A percentile compares a stretch with the other conserved stretches of the same genome.
Conservation (phyloP, 2,797 vertebrate species). For the Chrosomus eos region DNA sequence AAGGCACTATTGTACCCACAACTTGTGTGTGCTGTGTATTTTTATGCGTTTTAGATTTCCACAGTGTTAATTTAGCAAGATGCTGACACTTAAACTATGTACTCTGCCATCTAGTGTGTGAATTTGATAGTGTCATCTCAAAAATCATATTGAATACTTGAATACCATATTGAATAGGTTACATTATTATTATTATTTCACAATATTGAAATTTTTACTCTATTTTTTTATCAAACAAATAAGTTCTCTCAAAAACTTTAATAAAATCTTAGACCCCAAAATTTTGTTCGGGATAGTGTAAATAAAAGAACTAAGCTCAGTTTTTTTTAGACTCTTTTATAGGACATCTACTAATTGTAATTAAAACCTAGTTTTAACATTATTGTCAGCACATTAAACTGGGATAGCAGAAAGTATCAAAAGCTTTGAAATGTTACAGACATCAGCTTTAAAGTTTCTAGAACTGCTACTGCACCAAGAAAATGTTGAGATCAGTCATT, state of each 20-base stretch:
- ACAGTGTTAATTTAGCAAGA: neutral
- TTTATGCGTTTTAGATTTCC: neutral
- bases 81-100: neutral
- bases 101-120: slow-evolving; percentile 27
- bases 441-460: neutral
- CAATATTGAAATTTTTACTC: neutral
- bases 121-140: neutral
- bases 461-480: neutral
- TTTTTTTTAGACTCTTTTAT: neutral
- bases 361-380: neutral
- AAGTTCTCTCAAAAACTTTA: neutral
- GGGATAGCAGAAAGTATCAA: neutral
- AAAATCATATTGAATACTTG: neutral
- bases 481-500: neutral
- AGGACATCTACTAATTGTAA: neutral
- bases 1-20: neutral
- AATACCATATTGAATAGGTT: neutral
- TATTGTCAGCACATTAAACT: neutral
- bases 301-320: neutral
- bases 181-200: neutral
- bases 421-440: neutral
- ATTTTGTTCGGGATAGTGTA: neutral
- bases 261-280: neutral
- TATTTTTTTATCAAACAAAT: neutral
- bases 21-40: no score